Conservation (phyloP, 2,113 vertebrate species). For the Sylvietta virens region DNA sequence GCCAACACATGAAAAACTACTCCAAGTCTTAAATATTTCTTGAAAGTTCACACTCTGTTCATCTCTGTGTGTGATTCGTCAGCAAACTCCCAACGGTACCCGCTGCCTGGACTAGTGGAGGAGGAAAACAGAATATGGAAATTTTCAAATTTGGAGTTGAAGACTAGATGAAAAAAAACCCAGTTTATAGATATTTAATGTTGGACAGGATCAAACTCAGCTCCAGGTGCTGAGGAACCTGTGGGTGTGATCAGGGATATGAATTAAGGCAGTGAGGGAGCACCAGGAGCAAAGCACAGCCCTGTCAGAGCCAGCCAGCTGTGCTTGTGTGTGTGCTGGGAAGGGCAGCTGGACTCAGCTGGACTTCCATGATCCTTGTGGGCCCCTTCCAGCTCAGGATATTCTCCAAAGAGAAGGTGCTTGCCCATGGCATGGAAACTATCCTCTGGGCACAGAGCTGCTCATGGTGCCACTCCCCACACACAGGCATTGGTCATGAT, state of each 20-base stretch:
- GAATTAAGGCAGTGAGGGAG: not conserved
- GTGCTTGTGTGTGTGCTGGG: not conserved
- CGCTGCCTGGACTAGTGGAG: not conserved
- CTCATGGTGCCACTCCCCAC: not conserved
- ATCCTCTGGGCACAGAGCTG: fast-evolving
- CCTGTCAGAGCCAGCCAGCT: not conserved
- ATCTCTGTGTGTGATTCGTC: not conserved
- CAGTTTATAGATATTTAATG: not conserved
- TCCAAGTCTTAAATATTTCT: not conserved
- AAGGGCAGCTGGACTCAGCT: not conserved
- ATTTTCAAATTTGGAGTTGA: not conserved
- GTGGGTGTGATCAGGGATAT: not conserved
- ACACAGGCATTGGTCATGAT: fast-evolving
- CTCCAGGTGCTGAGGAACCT: not conserved
- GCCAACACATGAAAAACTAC: not conserved
- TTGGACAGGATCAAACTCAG: not conserved
- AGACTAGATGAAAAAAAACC: not conserved
- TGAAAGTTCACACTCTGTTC: not conserved
- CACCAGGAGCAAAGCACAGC: not conserved
- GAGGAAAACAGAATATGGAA: not conserved
- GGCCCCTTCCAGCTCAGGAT: not conserved
- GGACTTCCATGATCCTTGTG: not conserved
- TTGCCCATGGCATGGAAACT: not conserved
- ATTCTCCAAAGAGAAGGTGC: not conserved
- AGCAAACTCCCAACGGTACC: not conserved